These are phyloP conservation scores for Suncus etruscus DNA, from an alignment of 2,113 vertebrate species.

Conservation along the genomic window DNA sequence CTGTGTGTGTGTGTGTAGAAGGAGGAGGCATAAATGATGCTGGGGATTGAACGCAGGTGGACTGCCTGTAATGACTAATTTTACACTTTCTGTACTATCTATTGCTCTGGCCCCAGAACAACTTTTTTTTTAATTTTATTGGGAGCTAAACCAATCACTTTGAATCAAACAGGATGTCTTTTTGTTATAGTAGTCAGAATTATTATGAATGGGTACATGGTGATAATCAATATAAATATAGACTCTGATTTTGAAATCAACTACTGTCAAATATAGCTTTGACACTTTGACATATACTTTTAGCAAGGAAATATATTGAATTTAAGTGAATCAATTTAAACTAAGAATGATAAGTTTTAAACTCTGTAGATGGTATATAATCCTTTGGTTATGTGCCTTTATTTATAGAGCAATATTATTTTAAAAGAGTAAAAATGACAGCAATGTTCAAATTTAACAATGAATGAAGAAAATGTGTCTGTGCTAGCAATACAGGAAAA, in stretches of 20 bases:
- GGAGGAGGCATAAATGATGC: too few species aligned
- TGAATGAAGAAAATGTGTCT: constrained; percentile 58
- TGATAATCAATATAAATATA: constrained; percentile 82
- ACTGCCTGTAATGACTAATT: too few species aligned
- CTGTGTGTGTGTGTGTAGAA: too few species aligned
- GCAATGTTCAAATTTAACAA: constrained; percentile 64
- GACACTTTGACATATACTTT: neutral
- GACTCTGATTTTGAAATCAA: constrained; percentile 81
- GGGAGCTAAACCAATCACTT: constrained; percentile 75
- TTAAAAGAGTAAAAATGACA: constrained; percentile 73
- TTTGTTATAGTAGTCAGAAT: constrained; percentile 75
- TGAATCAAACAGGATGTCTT: constrained; percentile 80
- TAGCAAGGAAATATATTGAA: constrained; percentile 69
- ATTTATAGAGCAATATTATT: constrained; percentile 65
- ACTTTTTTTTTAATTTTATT: constrained; percentile 69
- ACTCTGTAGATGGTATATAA: constrained; percentile 60
- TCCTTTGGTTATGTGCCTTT: constrained; percentile 39
- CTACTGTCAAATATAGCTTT: constrained; percentile 76
- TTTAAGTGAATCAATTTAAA: constrained; percentile 53
- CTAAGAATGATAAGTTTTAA: constrained; percentile 70
- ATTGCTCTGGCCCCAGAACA: too few species aligned
- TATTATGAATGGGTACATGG: constrained; percentile 76
- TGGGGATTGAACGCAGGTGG: too few species aligned
- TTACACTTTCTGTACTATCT: too few species aligned
- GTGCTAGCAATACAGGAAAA: constrained; percentile 33